A percentile compares a stretch with the other conserved stretches of the same genome.
Conservation (phyloP, 2,113 vertebrate genomes). For the Cinclus cinclus region DNA sequence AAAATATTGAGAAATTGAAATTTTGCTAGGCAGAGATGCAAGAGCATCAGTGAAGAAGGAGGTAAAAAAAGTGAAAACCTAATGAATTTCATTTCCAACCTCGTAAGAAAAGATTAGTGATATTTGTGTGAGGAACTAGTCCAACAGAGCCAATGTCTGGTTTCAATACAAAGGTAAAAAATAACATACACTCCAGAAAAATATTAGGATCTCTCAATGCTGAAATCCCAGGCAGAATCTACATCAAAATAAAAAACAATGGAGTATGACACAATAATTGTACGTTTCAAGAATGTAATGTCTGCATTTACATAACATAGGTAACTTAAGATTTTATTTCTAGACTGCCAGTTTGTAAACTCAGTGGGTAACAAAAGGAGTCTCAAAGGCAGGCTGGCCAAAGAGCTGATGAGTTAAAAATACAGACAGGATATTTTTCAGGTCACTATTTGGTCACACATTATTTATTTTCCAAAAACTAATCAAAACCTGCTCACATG, state of each 20-base stretch:
- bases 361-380: not conserved
- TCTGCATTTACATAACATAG: not conserved
- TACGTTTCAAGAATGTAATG: not conserved
- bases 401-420: not conserved
- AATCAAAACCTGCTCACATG: not conserved
- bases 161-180: not conserved
- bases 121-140: not conserved
- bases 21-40: not conserved
- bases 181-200: not conserved
- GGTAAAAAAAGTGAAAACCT: not conserved
- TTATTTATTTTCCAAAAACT: not conserved
- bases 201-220: not conserved
- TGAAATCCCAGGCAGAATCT: not conserved
- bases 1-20: not conserved
- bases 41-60: not conserved
- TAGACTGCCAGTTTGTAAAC: not conserved
- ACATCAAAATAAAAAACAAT: not conserved
- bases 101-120: not conserved
- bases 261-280: not conserved
- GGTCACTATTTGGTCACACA: not conserved
- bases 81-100: not conserved
- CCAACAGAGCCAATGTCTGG: not conserved
- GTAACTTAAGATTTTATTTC: not conserved
- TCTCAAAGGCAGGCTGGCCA: not conserved
- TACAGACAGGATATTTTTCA: not conserved